These are phyloP conservation scores for Premnoplex brunnescens DNA, from an alignment of 2,797 vertebrate species.

Conservation along the genomic window DNA sequence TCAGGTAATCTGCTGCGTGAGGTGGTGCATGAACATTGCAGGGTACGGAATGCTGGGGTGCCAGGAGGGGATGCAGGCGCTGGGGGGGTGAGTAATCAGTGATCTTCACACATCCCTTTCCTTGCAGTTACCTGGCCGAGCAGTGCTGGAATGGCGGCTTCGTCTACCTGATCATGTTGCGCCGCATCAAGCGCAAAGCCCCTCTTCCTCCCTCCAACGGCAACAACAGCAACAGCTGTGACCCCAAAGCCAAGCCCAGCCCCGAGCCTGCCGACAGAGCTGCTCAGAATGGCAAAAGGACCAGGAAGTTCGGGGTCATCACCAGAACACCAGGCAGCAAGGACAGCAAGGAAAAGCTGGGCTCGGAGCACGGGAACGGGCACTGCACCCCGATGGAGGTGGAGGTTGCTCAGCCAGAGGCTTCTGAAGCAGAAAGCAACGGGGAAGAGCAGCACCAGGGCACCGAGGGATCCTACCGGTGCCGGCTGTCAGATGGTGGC, in stretches of 20 bases:
- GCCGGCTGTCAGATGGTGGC: slow-evolving; percentile 75
- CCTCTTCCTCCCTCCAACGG: slow-evolving; percentile 86
- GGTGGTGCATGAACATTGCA: fast-evolving
- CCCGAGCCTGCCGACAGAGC: slow-evolving; percentile 70
- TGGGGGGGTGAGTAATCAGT: fast-evolving
- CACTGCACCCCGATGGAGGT: slow-evolving; percentile 74
- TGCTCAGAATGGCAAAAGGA: slow-evolving; percentile 83
- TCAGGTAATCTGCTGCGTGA: not conserved
- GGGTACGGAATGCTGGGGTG: fast-evolving
- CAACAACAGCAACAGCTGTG: slow-evolving; percentile 66
- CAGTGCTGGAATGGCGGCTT: slow-evolving; percentile 98
- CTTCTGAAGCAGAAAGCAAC: slow-evolving; percentile 50
- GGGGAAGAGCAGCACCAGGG: slow-evolving; percentile 51
- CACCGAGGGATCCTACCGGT: slow-evolving; percentile 49
- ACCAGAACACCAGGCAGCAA: slow-evolving; percentile 81
- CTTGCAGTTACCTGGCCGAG: slow-evolving; percentile 91
- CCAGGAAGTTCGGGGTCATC: slow-evolving; percentile 91
- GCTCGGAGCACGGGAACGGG: slow-evolving; percentile 75
- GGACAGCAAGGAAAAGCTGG: slow-evolving; percentile 62
- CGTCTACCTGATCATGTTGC: slow-evolving; percentile 96
- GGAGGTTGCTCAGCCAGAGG: slow-evolving; percentile 65
- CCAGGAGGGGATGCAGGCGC: fast-evolving
- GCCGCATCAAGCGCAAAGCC: slow-evolving; percentile 93
- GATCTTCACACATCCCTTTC: not conserved
- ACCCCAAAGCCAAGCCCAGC: slow-evolving; percentile 67